Conservation (phyloP, 2,113 vertebrate genomes). For the Oostethus manadensis region DNA sequence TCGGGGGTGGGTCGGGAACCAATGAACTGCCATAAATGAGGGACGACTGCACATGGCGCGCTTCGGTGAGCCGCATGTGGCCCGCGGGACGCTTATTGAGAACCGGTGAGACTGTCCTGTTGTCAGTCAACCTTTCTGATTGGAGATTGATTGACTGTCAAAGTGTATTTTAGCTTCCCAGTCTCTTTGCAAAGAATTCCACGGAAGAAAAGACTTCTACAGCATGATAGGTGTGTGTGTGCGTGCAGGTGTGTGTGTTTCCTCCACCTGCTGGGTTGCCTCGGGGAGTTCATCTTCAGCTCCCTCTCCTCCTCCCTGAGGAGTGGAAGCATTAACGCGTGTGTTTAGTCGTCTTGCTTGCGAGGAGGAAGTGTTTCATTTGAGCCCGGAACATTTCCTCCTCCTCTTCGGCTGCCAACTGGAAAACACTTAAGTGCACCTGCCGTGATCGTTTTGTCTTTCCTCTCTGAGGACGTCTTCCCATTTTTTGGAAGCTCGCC, state of each 20-base stretch:
- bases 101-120: too few relatives aligned
- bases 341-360: conserved; percentile 26
- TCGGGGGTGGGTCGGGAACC: too few relatives aligned
- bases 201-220: conserved; percentile 4
- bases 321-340: conserved; percentile 37
- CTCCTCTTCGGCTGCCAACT: conserved; percentile 3
- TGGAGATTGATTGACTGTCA: too few relatives aligned
- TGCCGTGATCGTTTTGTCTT: conserved; percentile 49
- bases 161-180: neutral
- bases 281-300: conserved; percentile 30
- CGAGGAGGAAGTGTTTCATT: conserved; percentile 39
- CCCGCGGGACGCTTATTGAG: too few relatives aligned
- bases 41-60: too few relatives aligned
- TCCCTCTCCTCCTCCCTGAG: conserved; percentile 28
- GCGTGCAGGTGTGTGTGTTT: neutral
- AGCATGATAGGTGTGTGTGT: neutral
- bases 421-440: conserved; percentile 36
- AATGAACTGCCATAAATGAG: too few relatives aligned
- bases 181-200: neutral
- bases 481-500: conserved; percentile 28
- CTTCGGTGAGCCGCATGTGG: too few relatives aligned
- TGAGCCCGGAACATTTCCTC: conserved; percentile 22
- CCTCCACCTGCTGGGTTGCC: conserved; percentile 4
- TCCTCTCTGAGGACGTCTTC: conserved; percentile 29
- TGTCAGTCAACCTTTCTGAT: too few relatives aligned